Conservation (phyloP, 2,113 vertebrate species). For the Seriola aureovittata region DNA sequence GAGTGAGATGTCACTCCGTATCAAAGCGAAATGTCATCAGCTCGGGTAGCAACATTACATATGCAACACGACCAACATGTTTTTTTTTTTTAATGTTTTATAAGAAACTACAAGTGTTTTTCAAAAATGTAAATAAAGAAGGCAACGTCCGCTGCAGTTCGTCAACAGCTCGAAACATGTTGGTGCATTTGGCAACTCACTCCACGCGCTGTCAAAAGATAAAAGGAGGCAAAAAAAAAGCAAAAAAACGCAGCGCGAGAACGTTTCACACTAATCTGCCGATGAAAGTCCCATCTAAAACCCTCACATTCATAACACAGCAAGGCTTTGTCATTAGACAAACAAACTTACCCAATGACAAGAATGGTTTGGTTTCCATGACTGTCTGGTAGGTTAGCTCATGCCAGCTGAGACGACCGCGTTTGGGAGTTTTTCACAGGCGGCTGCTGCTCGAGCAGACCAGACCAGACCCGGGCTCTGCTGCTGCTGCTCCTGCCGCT, state of each 20-base stretch:
- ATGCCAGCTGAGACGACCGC: constrained; percentile 84
- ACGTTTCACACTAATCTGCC: constrained; percentile 2
- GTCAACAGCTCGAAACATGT: constrained; percentile 23
- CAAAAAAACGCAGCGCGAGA: background rate
- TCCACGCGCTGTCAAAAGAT: constrained; percentile 70
- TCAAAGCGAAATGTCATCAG: constrained; percentile 60
- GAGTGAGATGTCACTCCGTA: constrained; percentile 55
- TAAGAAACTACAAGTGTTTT: background rate
- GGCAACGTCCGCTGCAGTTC: background rate
- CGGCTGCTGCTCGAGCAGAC: constrained; percentile 57
- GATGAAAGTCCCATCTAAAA: constrained; percentile 4
- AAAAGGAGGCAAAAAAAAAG: background rate
- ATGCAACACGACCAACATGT: background rate
- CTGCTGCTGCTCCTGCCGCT: constrained; percentile 16
- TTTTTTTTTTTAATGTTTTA: background rate
- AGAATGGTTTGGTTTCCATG: constrained; percentile 89
- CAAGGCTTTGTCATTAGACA: constrained; percentile 30
- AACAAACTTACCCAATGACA: constrained; percentile 87
- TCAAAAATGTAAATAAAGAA: background rate
- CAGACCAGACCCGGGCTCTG: constrained; percentile 25
- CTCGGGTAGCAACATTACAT: constrained; percentile 6
- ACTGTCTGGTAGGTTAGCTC: constrained; percentile 83
- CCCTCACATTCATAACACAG: background rate
- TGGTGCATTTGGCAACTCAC: constrained; percentile 50
- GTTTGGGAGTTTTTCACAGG: constrained; percentile 69